Evolutionary conservation across 2,113 vertebrate species (phyloP).

Genomic region (Pterocles gutturalis): DNA sequence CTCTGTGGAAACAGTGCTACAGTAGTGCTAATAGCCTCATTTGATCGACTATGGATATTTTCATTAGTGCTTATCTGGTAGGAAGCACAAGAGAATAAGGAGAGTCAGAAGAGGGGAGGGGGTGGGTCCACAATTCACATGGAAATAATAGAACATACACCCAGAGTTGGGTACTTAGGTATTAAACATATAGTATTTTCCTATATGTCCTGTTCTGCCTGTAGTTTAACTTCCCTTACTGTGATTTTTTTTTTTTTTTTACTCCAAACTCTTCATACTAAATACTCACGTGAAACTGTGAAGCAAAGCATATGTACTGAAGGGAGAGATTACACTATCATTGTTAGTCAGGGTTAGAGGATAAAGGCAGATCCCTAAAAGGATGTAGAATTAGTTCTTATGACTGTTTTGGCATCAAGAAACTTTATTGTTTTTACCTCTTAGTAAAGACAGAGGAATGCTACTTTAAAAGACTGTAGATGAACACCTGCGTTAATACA

Average conservation of each 20-base stretch:
- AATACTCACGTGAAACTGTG: neutral
- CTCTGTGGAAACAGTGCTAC: neutral
- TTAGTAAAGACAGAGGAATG: neutral
- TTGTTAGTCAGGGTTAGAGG: neutral
- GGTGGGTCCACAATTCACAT: neutral
- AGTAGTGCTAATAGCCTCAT: neutral
- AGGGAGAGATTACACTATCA: neutral
- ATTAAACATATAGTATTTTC: neutral
- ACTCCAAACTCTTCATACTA: neutral
- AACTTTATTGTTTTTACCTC: neutral
- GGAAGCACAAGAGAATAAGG: too few relatives aligned
- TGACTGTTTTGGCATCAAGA: neutral
- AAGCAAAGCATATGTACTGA: neutral
- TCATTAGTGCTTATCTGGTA: too few relatives aligned
- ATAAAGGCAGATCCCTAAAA: neutral
- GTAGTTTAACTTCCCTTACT: neutral
- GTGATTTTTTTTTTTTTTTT: neutral
- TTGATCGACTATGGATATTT: neutral
- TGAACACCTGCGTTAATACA: neutral
- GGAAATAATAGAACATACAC: neutral
- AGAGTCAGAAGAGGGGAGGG: neutral
- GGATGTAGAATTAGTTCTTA: neutral
- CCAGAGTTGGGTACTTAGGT: neutral
- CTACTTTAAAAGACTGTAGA: neutral
- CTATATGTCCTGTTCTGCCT: neutral